phyloP scores from a whole-genome alignment of 2,888 invertebrate genomes.

The Drymonia ruficornis region DNA sequence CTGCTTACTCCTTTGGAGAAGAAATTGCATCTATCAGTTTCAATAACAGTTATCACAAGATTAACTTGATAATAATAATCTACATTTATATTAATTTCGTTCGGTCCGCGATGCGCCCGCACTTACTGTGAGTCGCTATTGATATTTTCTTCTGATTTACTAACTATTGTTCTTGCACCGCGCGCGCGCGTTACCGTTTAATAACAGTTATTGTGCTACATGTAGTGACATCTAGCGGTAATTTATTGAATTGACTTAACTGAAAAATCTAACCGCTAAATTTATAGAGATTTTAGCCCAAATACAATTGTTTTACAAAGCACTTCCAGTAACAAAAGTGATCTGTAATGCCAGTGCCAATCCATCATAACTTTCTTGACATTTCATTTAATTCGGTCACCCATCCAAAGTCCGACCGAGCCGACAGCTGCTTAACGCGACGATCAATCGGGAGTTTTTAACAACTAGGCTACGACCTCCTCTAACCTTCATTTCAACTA shows the following conservation, averaged over 20 bases:
- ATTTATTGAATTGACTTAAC: constrained; percentile 8
- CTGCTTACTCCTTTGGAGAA: too few species aligned
- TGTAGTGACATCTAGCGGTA: constrained; percentile 21
- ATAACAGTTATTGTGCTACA: constrained; percentile 18
- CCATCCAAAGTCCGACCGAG: too few species aligned
- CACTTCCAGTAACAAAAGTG: too few species aligned
- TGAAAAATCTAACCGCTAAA: neutral
- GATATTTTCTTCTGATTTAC: neutral
- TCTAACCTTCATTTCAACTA: neutral
- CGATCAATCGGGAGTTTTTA: too few species aligned
- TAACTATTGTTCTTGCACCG: neutral
- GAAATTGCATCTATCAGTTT: too few species aligned
- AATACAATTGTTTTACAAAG: too few species aligned
- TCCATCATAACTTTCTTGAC: too few species aligned
- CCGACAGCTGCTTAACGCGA: too few species aligned
- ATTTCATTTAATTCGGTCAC: too few species aligned
- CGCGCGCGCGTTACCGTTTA: constrained; percentile 12
- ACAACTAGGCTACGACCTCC: too few species aligned
- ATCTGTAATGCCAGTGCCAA: too few species aligned
- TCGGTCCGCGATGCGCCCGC: constrained; percentile 11
- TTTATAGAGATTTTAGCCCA: too few species aligned
- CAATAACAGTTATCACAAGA: constrained; percentile 13
- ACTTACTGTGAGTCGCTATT: neutral
- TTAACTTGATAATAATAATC: constrained; percentile 33
- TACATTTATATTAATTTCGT: constrained; percentile 32